phyloP scores from a whole-genome alignment of 2,797 vertebrate species.

The Apodemus agrarius region DNA sequence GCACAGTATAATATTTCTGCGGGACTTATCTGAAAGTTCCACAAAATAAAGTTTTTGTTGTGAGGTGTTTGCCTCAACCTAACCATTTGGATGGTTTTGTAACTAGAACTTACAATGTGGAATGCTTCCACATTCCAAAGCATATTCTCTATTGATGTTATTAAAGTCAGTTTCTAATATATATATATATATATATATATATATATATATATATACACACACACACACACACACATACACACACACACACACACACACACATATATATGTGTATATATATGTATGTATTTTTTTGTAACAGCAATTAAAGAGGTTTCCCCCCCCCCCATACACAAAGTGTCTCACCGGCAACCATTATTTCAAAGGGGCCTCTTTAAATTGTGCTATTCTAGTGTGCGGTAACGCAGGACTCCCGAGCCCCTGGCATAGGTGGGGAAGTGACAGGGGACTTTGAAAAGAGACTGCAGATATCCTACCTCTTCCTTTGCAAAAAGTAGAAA shows the following conservation, averaged over 20 bases:
- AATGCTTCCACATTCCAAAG: not conserved
- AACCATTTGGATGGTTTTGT: slow-evolving; percentile 85
- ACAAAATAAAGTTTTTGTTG: slow-evolving; percentile 97
- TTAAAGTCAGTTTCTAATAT: not conserved
- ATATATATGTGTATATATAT: too few relatives aligned
- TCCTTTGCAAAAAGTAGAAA: slow-evolving; percentile 11
- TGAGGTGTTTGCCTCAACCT: slow-evolving; percentile 89
- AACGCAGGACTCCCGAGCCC: not conserved
- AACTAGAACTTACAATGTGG: slow-evolving; percentile 55
- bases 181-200: too few relatives aligned
- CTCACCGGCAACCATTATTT: not conserved
- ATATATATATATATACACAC: too few relatives aligned
- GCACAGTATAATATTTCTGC: slow-evolving; percentile 90
- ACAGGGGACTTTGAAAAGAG: not conserved
- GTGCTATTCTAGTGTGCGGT: not conserved
- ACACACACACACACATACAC: too few relatives aligned
- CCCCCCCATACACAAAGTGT: not conserved
- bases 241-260: too few relatives aligned
- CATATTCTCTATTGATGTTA: not conserved
- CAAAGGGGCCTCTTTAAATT: slow-evolving; percentile 10
- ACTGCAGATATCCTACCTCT: not conserved
- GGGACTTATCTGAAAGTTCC: slow-evolving; percentile 94
- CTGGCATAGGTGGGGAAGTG: slow-evolving; percentile 2
- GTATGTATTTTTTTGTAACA: too few relatives aligned
- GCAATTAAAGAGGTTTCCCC: not conserved